Conservation (phyloP, 1,140 invertebrate genomes). For the Atta texana region DNA sequence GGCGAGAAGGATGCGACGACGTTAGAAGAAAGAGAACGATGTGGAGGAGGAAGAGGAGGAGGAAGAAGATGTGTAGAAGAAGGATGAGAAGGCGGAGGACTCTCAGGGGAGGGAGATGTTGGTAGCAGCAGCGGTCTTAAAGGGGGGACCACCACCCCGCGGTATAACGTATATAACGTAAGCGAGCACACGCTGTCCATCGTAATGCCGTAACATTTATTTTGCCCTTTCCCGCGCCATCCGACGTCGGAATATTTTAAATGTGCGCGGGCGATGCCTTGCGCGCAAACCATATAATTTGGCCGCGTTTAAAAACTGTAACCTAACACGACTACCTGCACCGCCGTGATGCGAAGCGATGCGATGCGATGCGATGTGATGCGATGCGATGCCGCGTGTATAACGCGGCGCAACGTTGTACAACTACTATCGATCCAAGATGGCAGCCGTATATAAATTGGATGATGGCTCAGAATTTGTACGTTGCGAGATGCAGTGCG, state of each 20-base stretch:
- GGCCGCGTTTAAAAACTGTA: conserved; percentile 83
- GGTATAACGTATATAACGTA: conserved; percentile 74
- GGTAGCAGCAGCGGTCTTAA: conserved; percentile 58
- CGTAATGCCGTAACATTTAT: conserved; percentile 85
- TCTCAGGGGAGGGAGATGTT: conserved; percentile 18
- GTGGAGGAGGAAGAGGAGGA: conserved; percentile 23
- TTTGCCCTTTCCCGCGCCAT: conserved; percentile 84
- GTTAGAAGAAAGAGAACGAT: conserved; percentile 14
- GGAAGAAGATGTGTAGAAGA: conserved; percentile 26
- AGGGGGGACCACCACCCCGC: conserved; percentile 56
- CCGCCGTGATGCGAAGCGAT: conserved; percentile 22
- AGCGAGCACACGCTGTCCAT: conserved; percentile 79
- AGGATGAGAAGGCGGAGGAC: conserved; percentile 50
- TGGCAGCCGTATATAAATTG: conserved; percentile 84
- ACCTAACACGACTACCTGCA: conserved; percentile 84
- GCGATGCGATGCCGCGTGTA: conserved; percentile 48
- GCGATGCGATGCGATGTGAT: conserved; percentile 17
- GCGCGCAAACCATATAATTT: conserved; percentile 83
- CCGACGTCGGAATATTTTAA: conserved; percentile 82
- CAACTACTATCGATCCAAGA: conserved; percentile 84
- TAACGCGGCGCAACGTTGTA: conserved; percentile 75
- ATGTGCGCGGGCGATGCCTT: conserved; percentile 71
- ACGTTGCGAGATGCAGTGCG: conserved; percentile 37
- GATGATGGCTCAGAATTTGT: conserved; percentile 72
- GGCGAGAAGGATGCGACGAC: conserved; percentile 26